These are phyloP conservation scores for Calycopis cecrops DNA, from an alignment of 1,140 invertebrate genomes.

Conservation along the genomic window DNA sequence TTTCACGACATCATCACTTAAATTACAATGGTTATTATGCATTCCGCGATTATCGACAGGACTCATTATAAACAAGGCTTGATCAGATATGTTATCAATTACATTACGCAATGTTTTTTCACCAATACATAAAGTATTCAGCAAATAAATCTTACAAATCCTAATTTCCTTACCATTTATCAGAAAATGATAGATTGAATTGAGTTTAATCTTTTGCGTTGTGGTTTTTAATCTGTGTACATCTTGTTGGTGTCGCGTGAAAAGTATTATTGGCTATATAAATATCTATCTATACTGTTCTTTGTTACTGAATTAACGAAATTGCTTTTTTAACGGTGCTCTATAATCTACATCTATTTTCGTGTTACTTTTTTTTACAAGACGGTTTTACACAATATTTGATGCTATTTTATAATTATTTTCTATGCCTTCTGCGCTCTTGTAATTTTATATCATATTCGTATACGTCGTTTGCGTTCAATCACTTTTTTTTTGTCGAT, in stretches of 20 bases:
- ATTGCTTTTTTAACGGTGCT: constrained; percentile 3
- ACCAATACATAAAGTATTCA: no score
- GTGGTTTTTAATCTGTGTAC: constrained; percentile 8
- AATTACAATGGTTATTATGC: no score
- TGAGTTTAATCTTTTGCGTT: constrained; percentile 8
- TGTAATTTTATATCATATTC: not conserved
- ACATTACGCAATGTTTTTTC: no score
- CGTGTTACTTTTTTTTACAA: constrained; percentile 9
- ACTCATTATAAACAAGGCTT: no score
- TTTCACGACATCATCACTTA: no score
- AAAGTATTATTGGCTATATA: constrained; percentile 6
- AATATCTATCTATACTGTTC: constrained; percentile 12
- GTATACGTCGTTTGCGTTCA: constrained; percentile 11
- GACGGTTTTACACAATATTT: constrained; percentile 10
- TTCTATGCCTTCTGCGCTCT: not conserved
- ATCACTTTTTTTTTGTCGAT: constrained; percentile 6
- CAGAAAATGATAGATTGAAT: constrained; percentile 7
- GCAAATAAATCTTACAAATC: constrained; percentile 11
- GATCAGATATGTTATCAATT: no score
- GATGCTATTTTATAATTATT: constrained; percentile 8
- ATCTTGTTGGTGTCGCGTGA: constrained; percentile 1
- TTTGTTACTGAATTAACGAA: constrained; percentile 7
- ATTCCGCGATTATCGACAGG: no score
- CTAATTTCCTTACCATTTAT: constrained; percentile 1
- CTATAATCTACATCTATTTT: not conserved